Evolutionary conservation across 2,113 vertebrate genomes (phyloP), one percentile per base, ranked within the genome.

Genomic region (Malurus alboscapulatus): DNA sequence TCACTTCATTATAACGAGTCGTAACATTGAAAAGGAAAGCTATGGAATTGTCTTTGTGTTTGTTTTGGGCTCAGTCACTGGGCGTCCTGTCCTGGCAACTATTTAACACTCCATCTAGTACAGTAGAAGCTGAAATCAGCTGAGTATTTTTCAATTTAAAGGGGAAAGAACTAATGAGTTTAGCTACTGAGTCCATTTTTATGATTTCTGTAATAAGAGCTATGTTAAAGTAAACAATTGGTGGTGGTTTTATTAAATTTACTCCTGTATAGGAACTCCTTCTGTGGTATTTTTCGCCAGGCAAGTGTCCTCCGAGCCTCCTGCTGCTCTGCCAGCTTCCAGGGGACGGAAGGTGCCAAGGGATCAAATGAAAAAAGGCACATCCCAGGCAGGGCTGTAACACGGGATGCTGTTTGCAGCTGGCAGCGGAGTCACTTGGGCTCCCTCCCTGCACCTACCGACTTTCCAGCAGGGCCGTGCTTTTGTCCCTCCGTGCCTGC

Each of bases 211-310:
- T 97, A 97, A 97, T 87, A 96, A 98, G 94, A 97, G 97, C 97
- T 97, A 97, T 97, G 97, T 97, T 98, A 96, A 98, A 98, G 96
- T 97, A 97, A 97, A 96, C 93, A 94, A 90, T 38, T 98, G 97
- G 97, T 97, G 97, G 96, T 97, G 96, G 96, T 98, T 98, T 97
- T 97, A 97, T 97, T 97, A 97, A 97, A 95, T 97, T 74, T 94
- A 69, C 96, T 96, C 91, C 92, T 97, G 93, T 97, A 95, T 88
- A 97, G 97, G 97, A 96, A 88, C 68, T 97, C 96, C 95, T 96
- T 55, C 94, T 95, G 82, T 97, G 96, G 90, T 95, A 82, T 97
- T 97, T 98, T 97, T 96, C 96, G 66, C 95, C 94, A 97, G 96
- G 93, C 90, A 82, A 92, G 90, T 74, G 92, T 92, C 82, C 92